phyloP scores from a whole-genome alignment of 2,888 invertebrate species.

The Neocrepidodera transversa region DNA sequence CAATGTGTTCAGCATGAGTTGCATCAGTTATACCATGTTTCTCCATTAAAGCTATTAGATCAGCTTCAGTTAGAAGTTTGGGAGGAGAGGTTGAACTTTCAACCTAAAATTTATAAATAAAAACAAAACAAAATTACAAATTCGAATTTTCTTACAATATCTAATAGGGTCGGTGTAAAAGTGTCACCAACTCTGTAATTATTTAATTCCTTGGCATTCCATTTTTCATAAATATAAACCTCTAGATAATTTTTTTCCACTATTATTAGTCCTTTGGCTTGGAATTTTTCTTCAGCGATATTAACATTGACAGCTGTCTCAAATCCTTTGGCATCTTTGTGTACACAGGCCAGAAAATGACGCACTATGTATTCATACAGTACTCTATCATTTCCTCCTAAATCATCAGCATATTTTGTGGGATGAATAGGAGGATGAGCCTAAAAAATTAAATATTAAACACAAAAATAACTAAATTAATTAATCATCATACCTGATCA shows the following conservation, averaged over 20 bases:
- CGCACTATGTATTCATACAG: constrained; percentile 96
- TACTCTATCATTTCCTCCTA: constrained; percentile 82
- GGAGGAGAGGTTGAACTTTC: constrained; percentile 90
- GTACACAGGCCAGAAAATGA: constrained; percentile 96
- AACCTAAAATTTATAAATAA: constrained; percentile 58
- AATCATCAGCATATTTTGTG: constrained; percentile 74
- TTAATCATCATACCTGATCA: constrained; percentile 44
- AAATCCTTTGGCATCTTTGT: constrained; percentile 92
- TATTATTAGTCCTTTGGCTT: constrained; percentile 87
- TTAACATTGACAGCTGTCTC: constrained; percentile 90
- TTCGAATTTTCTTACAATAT: constrained; percentile 64
- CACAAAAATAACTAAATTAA: too few relatives aligned
- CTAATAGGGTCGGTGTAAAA: constrained; percentile 66
- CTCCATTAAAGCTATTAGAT: constrained; percentile 97
- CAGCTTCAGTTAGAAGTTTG: constrained; percentile 93
- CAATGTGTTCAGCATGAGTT: constrained; percentile 99
- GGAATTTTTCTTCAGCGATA: constrained; percentile 84
- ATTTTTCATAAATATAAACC: constrained; percentile 93
- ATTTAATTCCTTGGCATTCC: constrained; percentile 89
- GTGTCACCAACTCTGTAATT: constrained; percentile 68
- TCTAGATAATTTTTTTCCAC: constrained; percentile 92
- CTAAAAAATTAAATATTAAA: constrained; percentile 45
- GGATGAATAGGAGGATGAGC: constrained; percentile 99
- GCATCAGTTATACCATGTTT: constrained; percentile 99
- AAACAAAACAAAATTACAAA: too few relatives aligned